Evolutionary conservation across 2,797 vertebrate species (phyloP), one percentile per base, ranked within the genome.

Genomic region (Tarsius wallacei): DNA sequence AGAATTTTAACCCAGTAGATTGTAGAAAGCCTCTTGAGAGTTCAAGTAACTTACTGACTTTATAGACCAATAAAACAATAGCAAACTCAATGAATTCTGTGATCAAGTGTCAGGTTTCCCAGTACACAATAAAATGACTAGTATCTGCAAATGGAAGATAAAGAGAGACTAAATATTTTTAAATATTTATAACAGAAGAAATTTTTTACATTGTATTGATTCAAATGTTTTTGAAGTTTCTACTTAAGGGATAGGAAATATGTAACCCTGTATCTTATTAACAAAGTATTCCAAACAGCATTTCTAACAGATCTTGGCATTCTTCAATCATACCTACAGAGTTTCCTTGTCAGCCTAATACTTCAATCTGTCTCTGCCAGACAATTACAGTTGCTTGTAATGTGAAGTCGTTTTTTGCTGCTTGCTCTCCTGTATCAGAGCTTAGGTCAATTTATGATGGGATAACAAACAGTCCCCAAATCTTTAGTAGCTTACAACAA

Each of bases 171-270:
- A 78, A n/a, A 12, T 91, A 93, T 76, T 90, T 94, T 77, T 51
- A 97, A 70, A 53, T 80, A 80, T 61, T 21, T 92, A 55, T 87
- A 70, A 66, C 17, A 71, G 13, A 91, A 94, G 64, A 80, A 84
- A 76, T 19, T 36, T 88, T 94, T 76, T 84, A 66, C 49, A 81
- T 93, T 88, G 93, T 16, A 86, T 73, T 93, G 24, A 87, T 76
- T 90, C 21, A 42, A 4, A 90, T 87, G 19, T 51, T 84, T 19
- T 86, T 74, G 15, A 94, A 92, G 31, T 94, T 87, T 22, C 14
- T 87, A 4, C 9, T 47, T 86, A 77, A 49, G 21, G 49, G 15
- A 55, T 76, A 61, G 14, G 51, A 80, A 13, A 64, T 82, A 70
- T 36, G 7, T 73, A 64, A n/a, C 16, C 31, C 36, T 0, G 0